phyloP scores from a whole-genome alignment of 1,140 invertebrate genomes.

The Drosophila biarmipes region DNA sequence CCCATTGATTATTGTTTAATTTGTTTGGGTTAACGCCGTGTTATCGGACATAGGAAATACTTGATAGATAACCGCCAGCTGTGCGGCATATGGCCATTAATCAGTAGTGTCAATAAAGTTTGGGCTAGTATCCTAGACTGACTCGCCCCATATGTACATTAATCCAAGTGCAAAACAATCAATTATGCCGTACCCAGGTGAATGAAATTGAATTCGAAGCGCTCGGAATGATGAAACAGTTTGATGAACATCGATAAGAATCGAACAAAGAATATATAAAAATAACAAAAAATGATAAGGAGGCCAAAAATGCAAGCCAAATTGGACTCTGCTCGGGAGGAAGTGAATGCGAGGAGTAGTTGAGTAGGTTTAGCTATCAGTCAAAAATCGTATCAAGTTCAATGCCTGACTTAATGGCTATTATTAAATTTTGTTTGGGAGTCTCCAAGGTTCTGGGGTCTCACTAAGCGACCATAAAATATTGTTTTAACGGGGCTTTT shows the following conservation, averaged over 20 bases:
- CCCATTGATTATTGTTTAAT: slow-evolving; percentile 55
- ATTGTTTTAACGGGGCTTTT: slow-evolving; percentile 15
- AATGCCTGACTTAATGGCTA: slow-evolving; percentile 50
- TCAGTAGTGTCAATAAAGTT: slow-evolving; percentile 54
- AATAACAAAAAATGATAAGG: slow-evolving; percentile 22
- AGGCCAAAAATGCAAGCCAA: slow-evolving; percentile 12
- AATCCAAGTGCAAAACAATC: slow-evolving; percentile 68
- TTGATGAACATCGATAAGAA: slow-evolving; percentile 26
- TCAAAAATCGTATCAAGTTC: slow-evolving; percentile 45
- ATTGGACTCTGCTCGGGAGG: slow-evolving; percentile 44
- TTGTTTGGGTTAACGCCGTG: slow-evolving; percentile 35
- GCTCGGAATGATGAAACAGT: slow-evolving; percentile 6
- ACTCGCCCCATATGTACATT: slow-evolving; percentile 4
- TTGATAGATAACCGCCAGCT: slow-evolving; percentile 55
- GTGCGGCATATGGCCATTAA: slow-evolving; percentile 42
- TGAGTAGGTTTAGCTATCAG: slow-evolving; percentile 24
- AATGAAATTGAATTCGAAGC: slow-evolving; percentile 13
- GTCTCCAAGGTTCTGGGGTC: slow-evolving; percentile 12
- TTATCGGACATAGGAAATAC: slow-evolving; percentile 66
- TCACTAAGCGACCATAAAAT: slow-evolving; percentile 5
- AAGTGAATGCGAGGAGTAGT: slow-evolving; percentile 33
- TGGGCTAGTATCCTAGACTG: neutral
- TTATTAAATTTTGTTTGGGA: slow-evolving; percentile 24
- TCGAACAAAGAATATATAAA: slow-evolving; percentile 9
- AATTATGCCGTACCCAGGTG: slow-evolving; percentile 47